A percentile compares a stretch with the other conserved stretches of the same genome.
Evolutionary conservation across 1,140 invertebrate genomes (phyloP).

Genomic region (Aphaenogaster ashmeadi): DNA sequence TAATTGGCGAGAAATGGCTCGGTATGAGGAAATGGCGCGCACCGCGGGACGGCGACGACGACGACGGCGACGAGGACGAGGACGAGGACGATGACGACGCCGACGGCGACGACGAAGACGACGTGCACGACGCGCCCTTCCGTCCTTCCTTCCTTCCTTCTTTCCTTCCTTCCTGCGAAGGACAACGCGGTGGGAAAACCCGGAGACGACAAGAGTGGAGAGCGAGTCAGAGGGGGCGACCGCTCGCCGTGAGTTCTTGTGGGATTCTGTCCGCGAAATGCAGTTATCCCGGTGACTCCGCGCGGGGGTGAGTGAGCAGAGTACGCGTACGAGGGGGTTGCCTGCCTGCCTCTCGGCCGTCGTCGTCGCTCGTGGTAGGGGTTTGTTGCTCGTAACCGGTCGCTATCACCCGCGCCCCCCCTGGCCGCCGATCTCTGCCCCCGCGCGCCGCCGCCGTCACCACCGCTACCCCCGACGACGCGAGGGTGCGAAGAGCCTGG

Average conservation of each 20-base stretch:
- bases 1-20: conserved; percentile 79
- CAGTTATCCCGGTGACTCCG: conserved; percentile 85
- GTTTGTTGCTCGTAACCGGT: conserved; percentile 69
- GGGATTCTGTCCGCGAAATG: conserved; percentile 87
- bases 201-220: conserved; percentile 70
- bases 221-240: conserved; percentile 80
- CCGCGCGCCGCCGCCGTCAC: conserved; percentile 33
- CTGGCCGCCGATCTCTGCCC: conserved; percentile 30
- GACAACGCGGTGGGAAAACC: conserved; percentile 72
- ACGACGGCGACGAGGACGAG: conserved; percentile 68
- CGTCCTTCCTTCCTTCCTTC: conserved; percentile 59
- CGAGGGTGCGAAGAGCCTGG: conserved; percentile 41
- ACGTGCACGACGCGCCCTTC: conserved; percentile 67
- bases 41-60: conserved; percentile 68
- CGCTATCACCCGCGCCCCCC: conserved; percentile 1
- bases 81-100: conserved; percentile 25
- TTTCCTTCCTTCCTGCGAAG: conserved; percentile 53
- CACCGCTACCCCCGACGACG: conserved; percentile 33
- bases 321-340: conserved; percentile 69
- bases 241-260: conserved; percentile 86
- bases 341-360: conserved; percentile 51
- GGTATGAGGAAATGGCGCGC: conserved; percentile 44
- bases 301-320: conserved; percentile 73
- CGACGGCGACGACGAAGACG: conserved; percentile 58
- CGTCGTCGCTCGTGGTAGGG: conserved; percentile 62